A percentile compares a stretch with the other conserved stretches of the same genome.
Evolutionary conservation across 2,797 vertebrate genomes (phyloP).

Genomic region (Rhincodon typus): DNA sequence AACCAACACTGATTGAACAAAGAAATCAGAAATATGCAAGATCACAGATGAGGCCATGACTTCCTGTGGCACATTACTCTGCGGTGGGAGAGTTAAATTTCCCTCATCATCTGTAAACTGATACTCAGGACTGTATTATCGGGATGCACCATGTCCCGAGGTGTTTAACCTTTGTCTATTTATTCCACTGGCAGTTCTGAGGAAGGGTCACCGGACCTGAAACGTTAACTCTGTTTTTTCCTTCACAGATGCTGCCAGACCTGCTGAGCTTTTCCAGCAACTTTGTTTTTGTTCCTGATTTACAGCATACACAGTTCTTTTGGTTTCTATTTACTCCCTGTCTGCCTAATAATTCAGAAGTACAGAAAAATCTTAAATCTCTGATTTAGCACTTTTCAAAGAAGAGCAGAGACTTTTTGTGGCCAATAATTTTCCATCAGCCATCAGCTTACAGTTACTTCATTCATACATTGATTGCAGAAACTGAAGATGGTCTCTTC

Average conservation of each 20-base stretch:
- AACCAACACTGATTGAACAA: neutral
- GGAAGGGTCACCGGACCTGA: no score
- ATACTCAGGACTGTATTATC: neutral
- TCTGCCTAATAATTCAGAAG: neutral
- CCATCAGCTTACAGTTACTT: neutral
- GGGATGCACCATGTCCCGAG: neutral
- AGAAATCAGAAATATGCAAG: neutral
- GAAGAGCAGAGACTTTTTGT: neutral
- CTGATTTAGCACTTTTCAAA: neutral
- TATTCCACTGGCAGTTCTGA: no score
- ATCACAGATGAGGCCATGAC: neutral
- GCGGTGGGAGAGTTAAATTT: neutral
- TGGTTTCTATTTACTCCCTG: neutral
- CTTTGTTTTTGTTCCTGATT: no score
- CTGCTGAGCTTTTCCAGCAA: no score
- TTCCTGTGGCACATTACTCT: neutral
- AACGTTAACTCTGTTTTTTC: no score
- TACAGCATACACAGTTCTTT: no score
- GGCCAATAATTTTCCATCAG: neutral
- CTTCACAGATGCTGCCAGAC: no score
- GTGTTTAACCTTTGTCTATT: neutral
- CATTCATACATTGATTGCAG: neutral
- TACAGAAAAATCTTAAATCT: no score
- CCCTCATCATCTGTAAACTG: neutral
- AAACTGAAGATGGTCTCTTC: neutral